Base-by-base conservation (phyloP, 2,888 invertebrate genomes). In the Cabera pusaria region DNA sequence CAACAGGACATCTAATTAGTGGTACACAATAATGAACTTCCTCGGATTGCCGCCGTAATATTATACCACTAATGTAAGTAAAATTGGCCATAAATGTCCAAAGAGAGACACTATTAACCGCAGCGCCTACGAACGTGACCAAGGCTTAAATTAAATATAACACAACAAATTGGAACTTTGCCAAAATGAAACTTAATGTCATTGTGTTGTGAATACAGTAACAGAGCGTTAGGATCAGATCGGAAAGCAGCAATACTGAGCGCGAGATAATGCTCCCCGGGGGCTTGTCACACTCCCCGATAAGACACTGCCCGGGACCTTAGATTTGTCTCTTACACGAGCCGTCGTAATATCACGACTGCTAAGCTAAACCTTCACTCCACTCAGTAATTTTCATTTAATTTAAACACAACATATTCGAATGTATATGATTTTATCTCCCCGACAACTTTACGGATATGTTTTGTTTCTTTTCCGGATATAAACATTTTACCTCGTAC, bases 241-340 rank as follows among this genome's bases (percentile, higher is more conserved):
- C 70, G 70, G 62, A 59, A 53, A 63, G 58, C 59, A 54, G 68
- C 66, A 68, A 66, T 70, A 72, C 66, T 56, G 66, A 64, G 64
- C 53, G 64, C 62, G 59, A 67, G 75, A 76, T 77, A 79, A 76
- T 73, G 72, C 69, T 71, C 70, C 69, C 69, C 44, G 40, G 69
- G 70, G 76, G 59, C 51, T 63, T 46, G 59, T 66, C 62, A 67
- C 49, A 56, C 58, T 57, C 58, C 54, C 57, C 69, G 77, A 76
- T 77, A 79, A 76, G 59, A 55, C 56, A 48, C 56, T 52, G 58
- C 49, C 57, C 62, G 56, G 62, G 74, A 72, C 74, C 74, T 73
- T 71, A 63, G 72, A 76, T 76, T 78, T 74, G 75, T 72, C 64
- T 46, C 51, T 46, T 25, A 7, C 25, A 11, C 11, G n/a, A n/a